Percentiles rank a stretch among this genome's conserved stretches.
phyloP scores from a whole-genome alignment of 2,797 vertebrate species.

The Chaetodon trifasciatus region DNA sequence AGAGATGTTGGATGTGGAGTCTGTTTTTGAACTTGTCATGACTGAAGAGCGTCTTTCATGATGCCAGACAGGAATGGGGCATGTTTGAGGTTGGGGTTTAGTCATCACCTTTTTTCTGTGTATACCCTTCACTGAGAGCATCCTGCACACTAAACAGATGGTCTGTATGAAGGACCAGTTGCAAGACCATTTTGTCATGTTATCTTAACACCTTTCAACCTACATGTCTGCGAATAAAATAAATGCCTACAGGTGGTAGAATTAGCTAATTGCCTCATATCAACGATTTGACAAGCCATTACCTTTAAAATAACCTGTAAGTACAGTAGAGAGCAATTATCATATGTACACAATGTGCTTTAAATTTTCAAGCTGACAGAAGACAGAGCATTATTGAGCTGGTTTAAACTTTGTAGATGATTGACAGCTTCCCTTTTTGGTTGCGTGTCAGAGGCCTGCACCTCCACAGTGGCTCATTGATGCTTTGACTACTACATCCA shows the following conservation, averaged over 20 bases:
- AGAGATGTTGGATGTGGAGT: slow-evolving; percentile 55
- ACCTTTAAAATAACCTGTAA: slow-evolving; percentile 30
- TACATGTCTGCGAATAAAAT: slow-evolving; percentile 11
- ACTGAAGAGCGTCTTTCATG: slow-evolving; percentile 77
- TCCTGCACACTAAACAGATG: slow-evolving; percentile 49
- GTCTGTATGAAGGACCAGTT: slow-evolving; percentile 17
- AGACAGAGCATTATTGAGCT: slow-evolving; percentile 49
- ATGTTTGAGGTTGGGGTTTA: slow-evolving; percentile 51
- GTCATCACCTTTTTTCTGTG: slow-evolving; percentile 57
- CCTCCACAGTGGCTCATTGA: slow-evolving; percentile 77
- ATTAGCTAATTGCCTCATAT: neutral
- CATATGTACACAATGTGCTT: neutral
- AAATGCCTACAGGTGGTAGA: slow-evolving; percentile 8
- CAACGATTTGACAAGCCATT: slow-evolving; percentile 38
- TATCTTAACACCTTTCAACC: slow-evolving; percentile 15
- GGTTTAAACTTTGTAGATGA: slow-evolving; percentile 46
- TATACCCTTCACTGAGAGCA: slow-evolving; percentile 46
- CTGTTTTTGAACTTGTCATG: slow-evolving; percentile 70
- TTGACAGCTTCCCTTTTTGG: slow-evolving; percentile 61
- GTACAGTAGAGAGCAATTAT: slow-evolving; percentile 33
- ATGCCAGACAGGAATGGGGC: slow-evolving; percentile 55
- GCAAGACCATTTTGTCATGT: slow-evolving; percentile 2
- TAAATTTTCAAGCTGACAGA: slow-evolving; percentile 14
- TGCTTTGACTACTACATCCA: slow-evolving; percentile 60
- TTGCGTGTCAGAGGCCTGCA: slow-evolving; percentile 58